These are phyloP conservation scores for Narcine bancroftii DNA, from an alignment of 2,113 vertebrate genomes.

Conservation along the genomic window DNA sequence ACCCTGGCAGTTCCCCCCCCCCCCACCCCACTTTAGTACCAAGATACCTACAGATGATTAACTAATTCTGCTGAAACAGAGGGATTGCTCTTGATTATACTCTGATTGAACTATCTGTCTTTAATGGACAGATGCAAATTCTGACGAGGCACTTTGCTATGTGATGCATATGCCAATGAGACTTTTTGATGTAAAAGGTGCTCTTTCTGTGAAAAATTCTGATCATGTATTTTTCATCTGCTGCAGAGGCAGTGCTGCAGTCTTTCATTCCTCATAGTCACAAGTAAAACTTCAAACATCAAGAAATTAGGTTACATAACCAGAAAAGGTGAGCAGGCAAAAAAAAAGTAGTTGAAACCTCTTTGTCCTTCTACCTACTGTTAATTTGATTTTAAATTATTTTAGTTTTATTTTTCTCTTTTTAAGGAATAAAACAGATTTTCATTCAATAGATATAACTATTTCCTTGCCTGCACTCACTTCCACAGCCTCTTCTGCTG, in stretches of 20 bases:
- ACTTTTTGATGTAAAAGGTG: not conserved
- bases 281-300: not conserved
- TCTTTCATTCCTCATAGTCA: not conserved
- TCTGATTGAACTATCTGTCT: not conserved
- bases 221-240: constrained; percentile 27
- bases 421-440: not conserved
- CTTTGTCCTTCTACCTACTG: not conserved
- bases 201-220: constrained; percentile 27
- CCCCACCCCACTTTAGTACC: not conserved
- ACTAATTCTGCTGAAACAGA: not conserved
- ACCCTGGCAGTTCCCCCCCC: not conserved
- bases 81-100: not conserved
- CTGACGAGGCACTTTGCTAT: not conserved
- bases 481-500: not conserved
- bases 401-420: too few species aligned
- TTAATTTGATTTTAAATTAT: not conserved
- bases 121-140: not conserved
- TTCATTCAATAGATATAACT: not conserved
- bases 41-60: not conserved
- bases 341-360: not conserved
- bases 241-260: constrained; percentile 20
- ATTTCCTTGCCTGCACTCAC: not conserved
- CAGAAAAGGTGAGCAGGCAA: not conserved
- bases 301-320: not conserved
- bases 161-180: not conserved